These are phyloP conservation scores for Lepidochitona cinerea DNA, from an alignment of 2,888 invertebrate genomes.

Conservation along the genomic window DNA sequence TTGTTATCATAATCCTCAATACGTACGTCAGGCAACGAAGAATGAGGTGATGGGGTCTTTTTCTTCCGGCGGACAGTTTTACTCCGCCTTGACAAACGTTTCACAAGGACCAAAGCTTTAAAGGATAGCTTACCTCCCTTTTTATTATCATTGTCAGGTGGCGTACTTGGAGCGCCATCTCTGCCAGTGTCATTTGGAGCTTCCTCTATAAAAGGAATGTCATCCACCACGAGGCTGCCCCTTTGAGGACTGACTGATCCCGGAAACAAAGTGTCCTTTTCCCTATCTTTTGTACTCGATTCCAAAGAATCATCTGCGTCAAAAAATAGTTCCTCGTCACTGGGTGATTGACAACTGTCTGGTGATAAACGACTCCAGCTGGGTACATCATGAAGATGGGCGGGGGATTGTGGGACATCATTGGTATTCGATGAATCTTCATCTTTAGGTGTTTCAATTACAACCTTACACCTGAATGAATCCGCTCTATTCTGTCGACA, in stretches of 20 bases:
- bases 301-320: neutral
- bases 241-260: neutral
- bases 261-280: neutral
- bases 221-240: neutral
- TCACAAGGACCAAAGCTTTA: neutral
- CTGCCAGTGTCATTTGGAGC: neutral
- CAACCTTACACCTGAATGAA: too few species aligned
- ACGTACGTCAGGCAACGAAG: neutral
- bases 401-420: too few species aligned
- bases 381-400: too few species aligned
- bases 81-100: neutral
- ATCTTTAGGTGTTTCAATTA: neutral
- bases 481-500: too few species aligned
- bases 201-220: conserved; percentile 1
- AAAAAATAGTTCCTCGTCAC: neutral
- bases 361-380: neutral
- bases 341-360: neutral
- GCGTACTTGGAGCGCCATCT: too few species aligned
- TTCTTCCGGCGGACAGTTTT: neutral
- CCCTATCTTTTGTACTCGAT: neutral
- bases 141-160: neutral
- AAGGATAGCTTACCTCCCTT: neutral
- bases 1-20: neutral
- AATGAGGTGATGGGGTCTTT: neutral
- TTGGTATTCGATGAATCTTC: too few species aligned